Evolutionary conservation across 2,888 invertebrate species (phyloP).

Genomic region (Doris montereyensis): DNA sequence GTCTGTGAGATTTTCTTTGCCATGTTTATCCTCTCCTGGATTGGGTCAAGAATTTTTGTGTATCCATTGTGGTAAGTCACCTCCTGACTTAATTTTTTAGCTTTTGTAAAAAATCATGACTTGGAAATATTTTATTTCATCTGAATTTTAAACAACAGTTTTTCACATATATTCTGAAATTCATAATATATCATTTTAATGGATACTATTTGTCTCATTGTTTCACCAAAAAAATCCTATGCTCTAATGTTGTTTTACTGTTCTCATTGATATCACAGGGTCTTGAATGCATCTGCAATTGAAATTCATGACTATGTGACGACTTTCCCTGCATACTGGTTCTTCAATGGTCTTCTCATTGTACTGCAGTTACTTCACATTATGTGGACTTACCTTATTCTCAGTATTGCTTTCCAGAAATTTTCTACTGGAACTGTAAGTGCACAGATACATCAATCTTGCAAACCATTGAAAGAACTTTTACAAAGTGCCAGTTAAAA

Average conservation of each 20-base stretch:
- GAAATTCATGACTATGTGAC: slow-evolving; percentile 48
- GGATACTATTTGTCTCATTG: too few relatives aligned
- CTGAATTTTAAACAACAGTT: too few relatives aligned
- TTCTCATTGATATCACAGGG: too few relatives aligned
- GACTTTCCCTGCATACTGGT: slow-evolving; percentile 53
- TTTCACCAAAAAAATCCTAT: too few relatives aligned
- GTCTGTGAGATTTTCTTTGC: slow-evolving; percentile 90
- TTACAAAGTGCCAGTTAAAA: too few relatives aligned
- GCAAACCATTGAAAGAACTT: too few relatives aligned
- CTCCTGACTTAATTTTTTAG: too few relatives aligned
- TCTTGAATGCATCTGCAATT: slow-evolving; percentile 48
- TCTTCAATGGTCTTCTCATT: slow-evolving; percentile 64
- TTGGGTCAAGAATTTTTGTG: slow-evolving; percentile 88
- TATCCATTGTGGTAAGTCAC: slow-evolving; percentile 83
- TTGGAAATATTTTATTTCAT: too few relatives aligned
- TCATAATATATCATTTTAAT: too few relatives aligned
- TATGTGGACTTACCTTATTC: slow-evolving; percentile 77
- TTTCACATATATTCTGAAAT: too few relatives aligned
- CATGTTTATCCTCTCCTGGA: slow-evolving; percentile 92
- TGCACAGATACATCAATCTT: neutral
- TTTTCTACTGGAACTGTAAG: slow-evolving; percentile 54
- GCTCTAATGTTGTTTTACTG: too few relatives aligned
- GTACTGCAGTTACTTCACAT: slow-evolving; percentile 64
- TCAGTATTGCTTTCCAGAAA: slow-evolving; percentile 81
- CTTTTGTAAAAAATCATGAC: too few relatives aligned